Percentiles rank a stretch among this genome's conserved stretches.
Evolutionary conservation across 2,797 vertebrate genomes (phyloP).

Genomic region (Carduelis carduelis): DNA sequence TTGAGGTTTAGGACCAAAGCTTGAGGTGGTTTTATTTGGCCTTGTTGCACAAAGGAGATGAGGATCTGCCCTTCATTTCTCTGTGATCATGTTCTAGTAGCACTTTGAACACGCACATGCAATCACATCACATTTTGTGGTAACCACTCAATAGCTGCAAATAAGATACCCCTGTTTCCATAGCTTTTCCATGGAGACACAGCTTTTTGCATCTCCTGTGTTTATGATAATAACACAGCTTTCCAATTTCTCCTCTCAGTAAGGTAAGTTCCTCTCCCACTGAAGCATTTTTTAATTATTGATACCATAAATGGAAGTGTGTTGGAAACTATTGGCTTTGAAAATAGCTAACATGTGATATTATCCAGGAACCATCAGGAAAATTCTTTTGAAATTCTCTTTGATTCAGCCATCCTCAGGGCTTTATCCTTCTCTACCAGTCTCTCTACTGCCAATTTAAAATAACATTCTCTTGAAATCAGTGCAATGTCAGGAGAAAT

Average conservation of each 20-base stretch:
- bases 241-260: constrained; percentile 36
- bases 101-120: not conserved
- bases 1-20: not conserved
- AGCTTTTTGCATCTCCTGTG: constrained; percentile 48
- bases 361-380: constrained; percentile 64
- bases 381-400: constrained; percentile 67
- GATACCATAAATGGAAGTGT: constrained; percentile 62
- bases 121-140: not conserved
- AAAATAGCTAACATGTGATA: constrained; percentile 66
- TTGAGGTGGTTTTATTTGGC: not conserved
- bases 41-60: not conserved
- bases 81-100: not conserved
- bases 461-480: constrained; percentile 66
- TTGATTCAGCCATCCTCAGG: constrained; percentile 58
- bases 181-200: constrained; percentile 61
- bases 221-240: constrained; percentile 37
- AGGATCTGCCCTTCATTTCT: not conserved
- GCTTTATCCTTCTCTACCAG: constrained; percentile 51
- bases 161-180: constrained; percentile 35
- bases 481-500: constrained; percentile 64
- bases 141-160: constrained; percentile 29
- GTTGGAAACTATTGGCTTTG: constrained; percentile 65
- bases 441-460: constrained; percentile 65
- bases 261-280: constrained; percentile 54
- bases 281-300: constrained; percentile 63